Conservation (phyloP, 2,113 vertebrate species). For the Albula goreensis region DNA sequence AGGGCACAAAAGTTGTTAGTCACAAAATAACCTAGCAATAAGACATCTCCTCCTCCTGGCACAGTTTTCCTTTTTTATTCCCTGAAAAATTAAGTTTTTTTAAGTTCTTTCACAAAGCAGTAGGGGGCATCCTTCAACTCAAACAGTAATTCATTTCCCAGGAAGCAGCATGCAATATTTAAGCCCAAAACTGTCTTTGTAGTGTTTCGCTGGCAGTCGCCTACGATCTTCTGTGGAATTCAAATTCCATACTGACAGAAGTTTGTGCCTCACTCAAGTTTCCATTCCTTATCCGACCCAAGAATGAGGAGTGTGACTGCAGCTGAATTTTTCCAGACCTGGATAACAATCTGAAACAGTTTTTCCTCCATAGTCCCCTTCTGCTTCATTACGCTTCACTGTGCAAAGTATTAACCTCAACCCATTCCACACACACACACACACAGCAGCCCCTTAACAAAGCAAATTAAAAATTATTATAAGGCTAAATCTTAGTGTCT, state of each 20-base stretch:
- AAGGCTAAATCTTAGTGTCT: neutral
- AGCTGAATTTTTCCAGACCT: neutral
- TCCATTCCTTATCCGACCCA: neutral
- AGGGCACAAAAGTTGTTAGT: neutral
- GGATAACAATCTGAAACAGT: neutral
- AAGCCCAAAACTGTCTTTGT: constrained; percentile 17
- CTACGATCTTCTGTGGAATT: constrained; percentile 46
- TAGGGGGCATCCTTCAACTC: neutral
- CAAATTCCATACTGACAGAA: constrained; percentile 57
- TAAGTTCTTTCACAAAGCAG: too few species aligned
- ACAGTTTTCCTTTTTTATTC: too few species aligned
- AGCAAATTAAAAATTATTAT: neutral
- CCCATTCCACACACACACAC: too few species aligned
- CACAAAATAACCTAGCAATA: too few species aligned
- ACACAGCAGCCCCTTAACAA: neutral
- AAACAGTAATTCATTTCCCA: neutral
- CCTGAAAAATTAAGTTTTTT: too few species aligned
- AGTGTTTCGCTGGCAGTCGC: constrained; percentile 45
- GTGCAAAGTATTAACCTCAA: too few species aligned
- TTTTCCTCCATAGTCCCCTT: neutral
- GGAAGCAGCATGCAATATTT: neutral
- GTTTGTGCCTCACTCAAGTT: constrained; percentile 57
- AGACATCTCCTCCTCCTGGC: too few species aligned
- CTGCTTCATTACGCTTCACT: neutral
- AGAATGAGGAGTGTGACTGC: neutral